Conservation (phyloP, 2,888 invertebrate genomes). For the Trilocha varians region DNA sequence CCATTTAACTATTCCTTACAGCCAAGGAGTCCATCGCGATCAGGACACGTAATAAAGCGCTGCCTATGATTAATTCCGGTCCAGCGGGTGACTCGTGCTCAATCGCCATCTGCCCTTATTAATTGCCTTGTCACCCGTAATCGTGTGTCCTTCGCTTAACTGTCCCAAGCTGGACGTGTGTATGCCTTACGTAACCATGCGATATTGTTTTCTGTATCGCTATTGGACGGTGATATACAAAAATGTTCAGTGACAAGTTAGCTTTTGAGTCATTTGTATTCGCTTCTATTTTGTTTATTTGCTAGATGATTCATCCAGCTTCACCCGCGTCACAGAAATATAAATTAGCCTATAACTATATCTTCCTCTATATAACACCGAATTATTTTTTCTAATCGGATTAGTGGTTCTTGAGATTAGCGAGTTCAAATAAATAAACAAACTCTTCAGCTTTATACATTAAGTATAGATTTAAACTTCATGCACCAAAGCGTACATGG, state of each 20-base stretch:
- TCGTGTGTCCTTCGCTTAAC: conserved; percentile 55
- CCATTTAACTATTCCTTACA: not conserved
- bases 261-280: conserved; percentile 2
- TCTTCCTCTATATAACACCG: no score
- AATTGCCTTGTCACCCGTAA: conserved; percentile 69
- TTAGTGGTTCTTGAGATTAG: no score
- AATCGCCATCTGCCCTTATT: conserved; percentile 72
- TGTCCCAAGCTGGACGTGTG: conserved; percentile 29
- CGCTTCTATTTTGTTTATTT: conserved; percentile 51
- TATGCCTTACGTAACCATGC: conserved; percentile 25
- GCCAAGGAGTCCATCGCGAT: conserved; percentile 8
- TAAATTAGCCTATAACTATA: no score
- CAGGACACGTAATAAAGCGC: conserved; percentile 36
- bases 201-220: conserved; percentile 9
- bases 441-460: no score
- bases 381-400: no score
- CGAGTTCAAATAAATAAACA: no score
- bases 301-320: no score
- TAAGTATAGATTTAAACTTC: no score
- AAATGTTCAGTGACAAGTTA: conserved; percentile 1
- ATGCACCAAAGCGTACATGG: no score
- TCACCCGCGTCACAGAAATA: no score
- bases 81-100: conserved; percentile 66
- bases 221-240: not conserved
- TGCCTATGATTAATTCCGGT: conserved; percentile 67